These are phyloP conservation scores for Emydocephalus ijimae DNA, from an alignment of 2,113 vertebrate genomes.

Conservation along the genomic window DNA sequence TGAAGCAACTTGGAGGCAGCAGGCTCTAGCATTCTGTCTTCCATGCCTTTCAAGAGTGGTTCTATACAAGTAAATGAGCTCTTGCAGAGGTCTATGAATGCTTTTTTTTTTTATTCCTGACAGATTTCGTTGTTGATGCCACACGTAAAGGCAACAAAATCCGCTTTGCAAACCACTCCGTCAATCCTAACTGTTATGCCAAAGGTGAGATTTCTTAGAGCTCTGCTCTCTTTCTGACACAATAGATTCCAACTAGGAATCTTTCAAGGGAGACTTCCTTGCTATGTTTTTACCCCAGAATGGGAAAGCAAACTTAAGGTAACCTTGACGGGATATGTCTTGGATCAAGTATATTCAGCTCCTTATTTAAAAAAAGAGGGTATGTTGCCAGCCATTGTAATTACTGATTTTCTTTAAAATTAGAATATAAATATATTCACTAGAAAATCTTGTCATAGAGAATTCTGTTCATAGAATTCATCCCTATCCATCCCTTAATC, in stretches of 20 bases:
- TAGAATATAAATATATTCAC: neutral
- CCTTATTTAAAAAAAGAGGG: too few species aligned
- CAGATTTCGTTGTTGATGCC: slow-evolving; percentile 98
- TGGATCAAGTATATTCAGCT: neutral
- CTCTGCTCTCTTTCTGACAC: neutral
- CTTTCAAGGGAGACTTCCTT: too few species aligned
- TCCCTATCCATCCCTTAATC: neutral
- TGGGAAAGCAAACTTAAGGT: neutral
- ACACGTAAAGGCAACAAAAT: slow-evolving; percentile 99
- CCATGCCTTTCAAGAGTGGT: too few species aligned
- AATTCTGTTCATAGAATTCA: neutral
- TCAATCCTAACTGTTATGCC: slow-evolving; percentile 98
- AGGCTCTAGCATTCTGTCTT: neutral
- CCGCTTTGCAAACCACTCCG: slow-evolving; percentile 97
- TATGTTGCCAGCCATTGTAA: neutral
- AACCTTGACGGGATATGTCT: neutral
- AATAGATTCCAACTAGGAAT: neutral
- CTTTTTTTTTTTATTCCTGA: neutral
- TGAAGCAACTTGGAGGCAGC: too few species aligned
- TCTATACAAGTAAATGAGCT: too few species aligned
- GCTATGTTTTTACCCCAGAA: neutral
- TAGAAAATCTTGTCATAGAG: neutral
- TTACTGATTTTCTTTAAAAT: neutral
- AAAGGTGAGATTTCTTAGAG: slow-evolving; percentile 80
- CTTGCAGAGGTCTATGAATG: neutral